Percentiles rank a stretch among this genome's conserved stretches.
Conservation (phyloP, 2,888 invertebrate genomes). For the Dione juno region DNA sequence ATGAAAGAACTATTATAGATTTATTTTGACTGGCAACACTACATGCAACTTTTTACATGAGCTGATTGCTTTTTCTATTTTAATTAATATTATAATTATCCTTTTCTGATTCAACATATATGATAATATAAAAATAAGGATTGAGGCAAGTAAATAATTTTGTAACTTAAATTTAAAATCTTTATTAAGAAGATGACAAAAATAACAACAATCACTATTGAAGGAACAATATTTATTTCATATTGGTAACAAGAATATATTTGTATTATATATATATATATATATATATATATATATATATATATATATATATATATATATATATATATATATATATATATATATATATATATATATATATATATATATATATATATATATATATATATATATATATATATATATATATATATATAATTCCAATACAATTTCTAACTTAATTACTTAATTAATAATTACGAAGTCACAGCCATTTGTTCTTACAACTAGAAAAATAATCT, state of each 20-base stretch:
- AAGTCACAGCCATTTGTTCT: constrained; percentile 48
- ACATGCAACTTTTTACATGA: too few species aligned
- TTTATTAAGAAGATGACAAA: constrained; percentile 25
- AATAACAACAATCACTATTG: constrained; percentile 19
- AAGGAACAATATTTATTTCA: constrained; percentile 26
- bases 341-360: too few species aligned
- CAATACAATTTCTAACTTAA: constrained; percentile 19
- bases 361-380: too few species aligned
- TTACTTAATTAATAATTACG: constrained; percentile 27
- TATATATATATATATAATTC: too few species aligned
- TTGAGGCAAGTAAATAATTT: neutral
- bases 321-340: too few species aligned
- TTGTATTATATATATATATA: constrained; percentile 9
- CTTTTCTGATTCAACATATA: too few species aligned
- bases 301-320: too few species aligned
- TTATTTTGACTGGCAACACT: neutral
- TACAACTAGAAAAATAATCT: constrained; percentile 16
- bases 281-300: too few species aligned
- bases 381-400: too few species aligned
- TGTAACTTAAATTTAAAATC: neutral
- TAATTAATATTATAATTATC: neutral
- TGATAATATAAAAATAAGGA: neutral
- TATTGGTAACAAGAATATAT: constrained; percentile 28
- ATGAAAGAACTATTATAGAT: neutral
- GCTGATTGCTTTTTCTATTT: too few species aligned